Base-by-base conservation (phyloP, 2,888 invertebrate genomes). In the Hesperia comma region DNA sequence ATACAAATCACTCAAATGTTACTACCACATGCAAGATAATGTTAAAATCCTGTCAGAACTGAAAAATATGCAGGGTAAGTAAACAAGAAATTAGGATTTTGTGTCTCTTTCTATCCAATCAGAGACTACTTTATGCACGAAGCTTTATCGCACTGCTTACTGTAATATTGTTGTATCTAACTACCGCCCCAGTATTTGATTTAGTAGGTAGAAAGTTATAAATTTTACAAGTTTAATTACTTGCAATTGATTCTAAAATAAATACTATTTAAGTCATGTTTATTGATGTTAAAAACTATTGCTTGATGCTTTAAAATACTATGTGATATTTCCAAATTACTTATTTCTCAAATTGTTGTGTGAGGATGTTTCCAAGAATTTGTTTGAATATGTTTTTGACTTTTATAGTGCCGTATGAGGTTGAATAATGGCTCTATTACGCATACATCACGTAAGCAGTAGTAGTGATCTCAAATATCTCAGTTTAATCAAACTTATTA, bases 241-340 rank as follows among this genome's bases (percentile, higher is more conserved):
- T 49, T 19, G 49, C 49, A 19, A 49, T 49, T 49, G 49, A 49
- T 49, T 49, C 49, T 49, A 49, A 49, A 51, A 51, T 51, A 49
- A 51, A 51, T 51, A 51, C 12, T 12, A 26, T 14, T 6, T 51
- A 51, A 51, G 51, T 51, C 51, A 51, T 26, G 21, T 26, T 51
- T 51, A 4, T 51, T 26, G 21, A 51, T 61, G 33, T 51, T 37
- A 14, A 61, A 37, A 21, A 53, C 6, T 51, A 51, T 51, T 26
- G 51, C 51, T 54, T 54, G 74, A 78, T 75, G 72, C 74, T 79
- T 80, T 81, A 80, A 77, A 54, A 77, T 70, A 70, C 68, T 73
- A 79, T 84, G 86, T 86, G 86, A 86, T 86, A 85, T 79, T 78
- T 79, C 82, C 80, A 81, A 84, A 85, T 54, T 54, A 79, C 78